Evolutionary conservation across 2,797 vertebrate species (phyloP).

Genomic region (Enteromius trimaculatus): DNA sequence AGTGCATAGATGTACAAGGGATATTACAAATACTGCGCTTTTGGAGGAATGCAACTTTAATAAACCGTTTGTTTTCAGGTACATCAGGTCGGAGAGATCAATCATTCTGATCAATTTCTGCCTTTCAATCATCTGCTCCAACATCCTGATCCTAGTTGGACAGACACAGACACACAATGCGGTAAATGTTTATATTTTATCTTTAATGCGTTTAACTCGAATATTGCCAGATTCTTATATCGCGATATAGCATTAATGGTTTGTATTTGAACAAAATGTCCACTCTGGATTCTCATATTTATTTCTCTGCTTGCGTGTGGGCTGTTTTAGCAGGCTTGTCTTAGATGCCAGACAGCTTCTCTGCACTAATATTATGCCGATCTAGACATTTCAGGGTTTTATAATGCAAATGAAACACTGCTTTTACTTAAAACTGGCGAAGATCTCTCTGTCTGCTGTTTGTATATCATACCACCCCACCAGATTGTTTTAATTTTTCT

Average conservation of each 20-base stretch:
- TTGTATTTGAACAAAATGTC: slow-evolving; percentile 22
- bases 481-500: slow-evolving; percentile 27
- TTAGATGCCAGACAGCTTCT: slow-evolving; percentile 20
- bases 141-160: slow-evolving; percentile 97
- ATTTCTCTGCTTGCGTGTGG: slow-evolving; percentile 15
- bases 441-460: neutral
- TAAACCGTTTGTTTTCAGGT: slow-evolving; percentile 77
- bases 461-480: neutral
- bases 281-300: slow-evolving; percentile 14
- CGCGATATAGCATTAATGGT: neutral
- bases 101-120: slow-evolving; percentile 99
- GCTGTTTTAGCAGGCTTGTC: slow-evolving; percentile 8
- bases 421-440: neutral
- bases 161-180: slow-evolving; percentile 98
- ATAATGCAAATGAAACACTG: slow-evolving; percentile 5
- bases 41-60: neutral
- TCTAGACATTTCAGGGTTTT: neutral
- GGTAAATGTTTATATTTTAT: slow-evolving; percentile 76
- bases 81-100: slow-evolving; percentile 96
- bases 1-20: slow-evolving; percentile 54
- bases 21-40: neutral
- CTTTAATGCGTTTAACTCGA: neutral
- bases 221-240: neutral
- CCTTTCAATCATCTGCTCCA: slow-evolving; percentile 98
- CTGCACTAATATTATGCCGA: neutral